Evolutionary conservation across 2,113 vertebrate genomes (phyloP), one percentile per base, ranked within the genome.

Genomic region (Tiliqua scincoides): DNA sequence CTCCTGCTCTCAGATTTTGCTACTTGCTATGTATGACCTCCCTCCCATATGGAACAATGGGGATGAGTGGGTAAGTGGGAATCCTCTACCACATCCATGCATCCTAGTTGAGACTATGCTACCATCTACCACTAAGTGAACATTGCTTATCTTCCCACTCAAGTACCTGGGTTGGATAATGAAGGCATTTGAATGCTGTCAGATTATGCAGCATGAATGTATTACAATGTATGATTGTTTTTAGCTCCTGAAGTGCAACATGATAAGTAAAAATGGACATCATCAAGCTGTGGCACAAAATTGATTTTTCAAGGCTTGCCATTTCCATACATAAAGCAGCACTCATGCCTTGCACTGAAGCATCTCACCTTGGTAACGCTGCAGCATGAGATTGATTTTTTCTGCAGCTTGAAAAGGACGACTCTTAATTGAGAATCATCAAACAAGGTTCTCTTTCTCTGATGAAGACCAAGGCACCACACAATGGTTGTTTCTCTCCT

Each of bases 361-460:
- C 61, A 1, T 89, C 83, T 93, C 61, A 61, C 87, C 74, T 92
- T 89, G 86, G 89, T 43, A 89, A 86, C 40, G 76, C 79, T 75
- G 63, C 88, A 85, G 80, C 37, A 82, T 82, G 86, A 93, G 90
- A 91, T 1, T 93, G 87, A 93, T 94, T 92, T 90, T 84, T 91
- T 90, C 90, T 87, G 65, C 83, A 84, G 80, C 85, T 90, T 70
- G 76, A 92, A 92, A n/a, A 92, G 85, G 62, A 92, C 82, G 91
- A 90, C 83, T 83, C 84, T 89, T 86, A 73, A 91, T 40, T 90
- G 80, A 32, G 43, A 91, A 91, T 90, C 62, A 82, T 79, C 72
- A 93, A 87, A 85, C 84, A 86, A 82, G 59, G 40, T 73, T 85
- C 62, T 79, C 4, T 85, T 65, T 61, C 65, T 71, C 88, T 63